Evolutionary conservation across 1,140 invertebrate genomes (phyloP), one percentile per base, ranked within the genome.

Genomic region (Doryteuthis pealeii): DNA sequence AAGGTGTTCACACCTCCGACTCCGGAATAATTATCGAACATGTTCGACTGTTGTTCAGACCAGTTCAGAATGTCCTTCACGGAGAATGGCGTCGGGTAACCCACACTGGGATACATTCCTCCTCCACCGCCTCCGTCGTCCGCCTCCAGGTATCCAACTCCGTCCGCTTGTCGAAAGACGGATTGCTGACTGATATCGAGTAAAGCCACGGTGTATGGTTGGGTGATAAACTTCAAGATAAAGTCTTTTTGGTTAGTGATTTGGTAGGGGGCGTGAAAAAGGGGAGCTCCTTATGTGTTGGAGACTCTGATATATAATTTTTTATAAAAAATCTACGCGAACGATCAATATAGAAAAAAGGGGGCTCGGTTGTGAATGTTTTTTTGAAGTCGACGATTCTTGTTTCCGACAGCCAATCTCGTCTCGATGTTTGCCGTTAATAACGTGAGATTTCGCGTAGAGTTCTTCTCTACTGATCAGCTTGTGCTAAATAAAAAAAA

Each of bases 11-110:
- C 33, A 67, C 65, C 43, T 35, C 32, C 32, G 40, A 43, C 32
- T 4, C 3, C 70, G n/a, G 40, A 18, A 14, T 70, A 58, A 33
- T 70, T 54, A 45, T 79, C 74, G 6, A 75, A 45, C 33, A 35
- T 30, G 26, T 54, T 49, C 49, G 32, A 35, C 40, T 66, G 62
- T n/a, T 80, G 80, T 45, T 84, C 85, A 6, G 80, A 73, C 76
- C 85, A 78, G 77, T 85, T 87, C 32, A 87, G 77, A 54, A 87
- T 87, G 78, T 87, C 85, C 75, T 86, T 88, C 14, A 88, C 85
- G 2, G 85, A 86, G 68, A 87, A 87, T 8, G 85, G 85, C 12
- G 85, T 78, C n/a, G 76, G 76, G 62, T 73, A 76, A 26, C 71
- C 71, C 26, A 74, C 74, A 71, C 69, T 76, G 28, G 71, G 67